These are phyloP conservation scores for Drosophila nigricruria DNA, from an alignment of 2,888 invertebrate species.

Conservation along the genomic window DNA sequence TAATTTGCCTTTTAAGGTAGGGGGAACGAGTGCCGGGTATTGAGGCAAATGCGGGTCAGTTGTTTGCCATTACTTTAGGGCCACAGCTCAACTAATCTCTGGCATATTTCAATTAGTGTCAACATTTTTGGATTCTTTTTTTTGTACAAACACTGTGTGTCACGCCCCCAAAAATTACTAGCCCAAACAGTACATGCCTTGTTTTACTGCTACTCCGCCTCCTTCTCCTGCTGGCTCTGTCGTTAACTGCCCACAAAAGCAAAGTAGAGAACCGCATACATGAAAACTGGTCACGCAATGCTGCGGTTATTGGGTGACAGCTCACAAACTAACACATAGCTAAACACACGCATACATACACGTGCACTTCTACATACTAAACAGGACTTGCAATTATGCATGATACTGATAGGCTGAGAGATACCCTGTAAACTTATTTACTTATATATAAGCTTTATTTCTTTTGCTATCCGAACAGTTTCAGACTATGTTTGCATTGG, in stretches of 20 bases:
- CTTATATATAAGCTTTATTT: too few relatives aligned
- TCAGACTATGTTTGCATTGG: too few relatives aligned
- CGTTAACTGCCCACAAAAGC: conserved; percentile 21
- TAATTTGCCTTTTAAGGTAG: conserved; percentile 62
- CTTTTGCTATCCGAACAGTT: too few relatives aligned
- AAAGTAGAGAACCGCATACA: conserved; percentile 45
- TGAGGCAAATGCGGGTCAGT: conserved; percentile 6
- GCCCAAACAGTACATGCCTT: conserved; percentile 1
- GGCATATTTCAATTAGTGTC: conserved; percentile 78
- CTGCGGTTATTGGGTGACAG: conserved; percentile 58
- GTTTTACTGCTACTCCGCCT: not conserved
- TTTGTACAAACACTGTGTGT: conserved; percentile 38
- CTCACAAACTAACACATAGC: conserved; percentile 36
- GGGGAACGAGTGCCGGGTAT: not conserved
- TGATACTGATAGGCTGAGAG: not conserved
- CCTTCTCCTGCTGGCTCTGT: not conserved
- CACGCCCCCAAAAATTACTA: conserved; percentile 17
- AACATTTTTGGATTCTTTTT: conserved; percentile 59
- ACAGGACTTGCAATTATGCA: not conserved
- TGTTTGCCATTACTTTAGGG: conserved; percentile 59
- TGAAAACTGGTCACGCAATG: conserved; percentile 72
- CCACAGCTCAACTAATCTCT: conserved; percentile 56
- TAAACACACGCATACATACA: not conserved
- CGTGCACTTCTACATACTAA: conserved; percentile 12
- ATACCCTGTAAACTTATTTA: too few relatives aligned